A percentile compares a stretch with the other conserved stretches of the same genome.
Conservation (phyloP, 1,140 invertebrate genomes). For the Amyelois transitella region DNA sequence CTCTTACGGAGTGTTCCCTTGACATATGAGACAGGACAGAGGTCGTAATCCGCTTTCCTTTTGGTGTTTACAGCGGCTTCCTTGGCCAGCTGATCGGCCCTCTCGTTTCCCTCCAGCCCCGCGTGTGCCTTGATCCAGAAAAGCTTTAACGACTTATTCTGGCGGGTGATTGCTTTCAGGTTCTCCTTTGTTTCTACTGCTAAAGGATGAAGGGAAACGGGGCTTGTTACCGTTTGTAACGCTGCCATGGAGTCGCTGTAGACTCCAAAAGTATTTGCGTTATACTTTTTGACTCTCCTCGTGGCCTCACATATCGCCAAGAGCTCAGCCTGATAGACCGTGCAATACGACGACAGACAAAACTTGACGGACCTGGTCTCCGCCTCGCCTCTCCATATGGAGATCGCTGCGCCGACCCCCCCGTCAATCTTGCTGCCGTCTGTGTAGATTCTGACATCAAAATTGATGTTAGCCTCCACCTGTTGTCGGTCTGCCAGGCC, state of each 20-base stretch:
- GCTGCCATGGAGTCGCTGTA: slow-evolving; percentile 22
- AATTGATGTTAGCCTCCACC: neutral
- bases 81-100: slow-evolving; percentile 19
- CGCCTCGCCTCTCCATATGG: slow-evolving; percentile 9
- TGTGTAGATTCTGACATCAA: slow-evolving; percentile 11
- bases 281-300: neutral
- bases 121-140: slow-evolving; percentile 25
- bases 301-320: slow-evolving; percentile 11
- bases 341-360: slow-evolving; percentile 14
- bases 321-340: slow-evolving; percentile 28
- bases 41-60: slow-evolving; percentile 9
- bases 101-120: slow-evolving; percentile 1
- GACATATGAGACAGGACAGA: slow-evolving; percentile 14
- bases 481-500: slow-evolving; percentile 6
- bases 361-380: slow-evolving; percentile 13
- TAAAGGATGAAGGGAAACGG: slow-evolving; percentile 11
- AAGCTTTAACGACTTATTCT: slow-evolving; percentile 7
- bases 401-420: slow-evolving; percentile 20
- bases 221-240: slow-evolving; percentile 9
- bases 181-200: slow-evolving; percentile 4
- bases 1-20: slow-evolving; percentile 10
- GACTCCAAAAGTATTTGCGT: neutral
- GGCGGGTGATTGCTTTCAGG: neutral
- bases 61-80: slow-evolving; percentile 10
- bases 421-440: slow-evolving; percentile 24